Percentiles rank a stretch among this genome's conserved stretches.
Evolutionary conservation across 1,140 invertebrate species (phyloP).

Genomic region (Battus philenor): DNA sequence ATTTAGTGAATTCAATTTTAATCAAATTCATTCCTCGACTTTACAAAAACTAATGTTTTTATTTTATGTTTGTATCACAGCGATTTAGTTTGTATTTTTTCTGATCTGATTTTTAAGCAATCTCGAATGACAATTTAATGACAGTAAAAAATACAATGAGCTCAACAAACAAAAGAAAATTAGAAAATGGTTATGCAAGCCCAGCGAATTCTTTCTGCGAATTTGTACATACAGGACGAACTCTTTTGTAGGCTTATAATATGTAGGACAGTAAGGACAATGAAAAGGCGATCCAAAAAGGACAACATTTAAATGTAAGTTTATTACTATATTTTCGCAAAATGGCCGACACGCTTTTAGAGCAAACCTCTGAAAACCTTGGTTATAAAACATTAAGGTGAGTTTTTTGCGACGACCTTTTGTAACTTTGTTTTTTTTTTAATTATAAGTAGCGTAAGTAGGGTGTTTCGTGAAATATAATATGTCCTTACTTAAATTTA

Average conservation of each 20-base stretch:
- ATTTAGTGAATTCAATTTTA: neutral
- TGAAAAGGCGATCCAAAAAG: conserved; percentile 42
- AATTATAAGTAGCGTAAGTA: conserved; percentile 48
- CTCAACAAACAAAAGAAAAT: conserved; percentile 16
- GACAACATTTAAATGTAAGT: conserved; percentile 39
- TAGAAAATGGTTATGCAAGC: conserved; percentile 45
- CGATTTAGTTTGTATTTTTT: too few relatives aligned
- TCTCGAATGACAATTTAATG: conserved; percentile 10
- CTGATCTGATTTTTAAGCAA: conserved; percentile 6
- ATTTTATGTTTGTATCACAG: too few relatives aligned
- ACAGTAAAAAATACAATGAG: conserved; percentile 13
- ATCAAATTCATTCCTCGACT: neutral
- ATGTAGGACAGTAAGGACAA: conserved; percentile 39
- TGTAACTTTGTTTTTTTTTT: conserved; percentile 27
- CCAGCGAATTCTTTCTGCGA: conserved; percentile 46
- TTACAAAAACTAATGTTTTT: neutral
- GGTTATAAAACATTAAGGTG: conserved; percentile 38
- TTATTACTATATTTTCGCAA: conserved; percentile 25
- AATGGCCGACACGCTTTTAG: conserved; percentile 29
- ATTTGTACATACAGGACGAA: conserved; percentile 58
- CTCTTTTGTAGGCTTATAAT: conserved; percentile 43
- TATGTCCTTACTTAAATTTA: too few relatives aligned
- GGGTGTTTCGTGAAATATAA: too few relatives aligned
- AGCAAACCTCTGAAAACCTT: conserved; percentile 32
- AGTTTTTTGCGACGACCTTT: conserved; percentile 38